Evolutionary conservation across 1,140 invertebrate species (phyloP).

Genomic region (Brachionus rotundiformis): DNA sequence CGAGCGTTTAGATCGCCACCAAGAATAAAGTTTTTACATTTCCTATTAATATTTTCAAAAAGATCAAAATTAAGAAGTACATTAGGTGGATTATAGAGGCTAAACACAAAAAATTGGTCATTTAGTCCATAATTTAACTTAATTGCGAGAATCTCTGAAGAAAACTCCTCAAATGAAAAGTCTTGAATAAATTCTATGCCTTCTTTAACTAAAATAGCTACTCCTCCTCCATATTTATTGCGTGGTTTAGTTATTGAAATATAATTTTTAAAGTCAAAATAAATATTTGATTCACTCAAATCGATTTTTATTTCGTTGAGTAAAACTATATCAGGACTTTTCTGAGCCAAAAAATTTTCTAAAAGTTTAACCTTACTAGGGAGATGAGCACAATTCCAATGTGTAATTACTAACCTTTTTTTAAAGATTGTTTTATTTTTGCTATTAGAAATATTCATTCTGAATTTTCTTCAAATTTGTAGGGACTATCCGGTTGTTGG

Average conservation of each 20-base stretch:
- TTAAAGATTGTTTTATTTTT: not conserved
- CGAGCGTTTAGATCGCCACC: not conserved
- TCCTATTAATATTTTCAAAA: not conserved
- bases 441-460: not conserved
- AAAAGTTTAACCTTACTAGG: not conserved
- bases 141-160: not conserved
- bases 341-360: not conserved
- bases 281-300: not conserved
- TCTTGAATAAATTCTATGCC: not conserved
- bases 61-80: not conserved
- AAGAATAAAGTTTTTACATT: constrained; percentile 21
- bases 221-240: not conserved
- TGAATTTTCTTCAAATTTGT: no score
- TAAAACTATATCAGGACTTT: not conserved
- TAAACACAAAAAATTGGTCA: not conserved
- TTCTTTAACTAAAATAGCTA: constrained; percentile 8
- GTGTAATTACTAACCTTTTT: not conserved
- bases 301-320: not conserved
- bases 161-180: not conserved
- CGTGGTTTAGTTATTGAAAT: not conserved
- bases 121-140: not conserved
- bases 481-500: no score
- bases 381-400: not conserved
- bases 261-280: not conserved
- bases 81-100: not conserved